phyloP scores from a whole-genome alignment of 1,140 invertebrate species.

The Trachelipus rathkii region DNA sequence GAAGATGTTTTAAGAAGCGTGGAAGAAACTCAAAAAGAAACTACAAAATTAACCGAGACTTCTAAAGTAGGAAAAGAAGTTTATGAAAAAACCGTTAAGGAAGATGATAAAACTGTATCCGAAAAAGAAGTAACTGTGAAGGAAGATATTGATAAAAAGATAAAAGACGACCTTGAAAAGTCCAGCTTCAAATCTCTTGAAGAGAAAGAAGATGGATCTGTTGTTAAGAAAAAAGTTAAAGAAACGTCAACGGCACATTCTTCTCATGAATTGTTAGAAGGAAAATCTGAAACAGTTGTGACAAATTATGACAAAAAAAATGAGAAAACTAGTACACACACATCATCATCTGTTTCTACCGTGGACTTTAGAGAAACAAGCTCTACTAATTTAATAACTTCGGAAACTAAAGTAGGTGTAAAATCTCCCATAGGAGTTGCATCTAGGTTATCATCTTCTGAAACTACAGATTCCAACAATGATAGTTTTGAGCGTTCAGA shows the following conservation, averaged over 20 bases:
- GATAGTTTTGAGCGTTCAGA: neutral
- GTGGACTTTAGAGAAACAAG: neutral
- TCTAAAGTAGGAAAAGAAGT: conserved; percentile 30
- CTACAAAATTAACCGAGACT: conserved; percentile 24
- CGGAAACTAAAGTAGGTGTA: neutral
- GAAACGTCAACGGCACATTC: conserved; percentile 18
- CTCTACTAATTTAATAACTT: neutral
- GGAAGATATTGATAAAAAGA: conserved; percentile 30
- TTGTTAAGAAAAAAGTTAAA: conserved; percentile 34
- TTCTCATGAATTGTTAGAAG: conserved; percentile 33
- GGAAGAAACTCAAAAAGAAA: conserved; percentile 27
- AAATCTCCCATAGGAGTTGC: neutral
- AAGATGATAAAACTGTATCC: neutral
- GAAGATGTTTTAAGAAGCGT: neutral
- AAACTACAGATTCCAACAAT: neutral
- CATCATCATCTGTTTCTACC: neutral
- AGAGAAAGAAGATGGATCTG: conserved; percentile 30
- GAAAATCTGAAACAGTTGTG: conserved; percentile 27
- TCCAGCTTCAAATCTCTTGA: conserved; percentile 6
- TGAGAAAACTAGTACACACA: neutral
- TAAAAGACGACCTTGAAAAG: conserved; percentile 19
- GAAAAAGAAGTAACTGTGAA: neutral
- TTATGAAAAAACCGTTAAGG: conserved; percentile 24
- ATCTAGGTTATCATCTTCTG: neutral
- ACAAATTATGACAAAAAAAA: neutral